Conservation (phyloP, 2,888 invertebrate genomes). For the Acanthosepion lycidas region DNA sequence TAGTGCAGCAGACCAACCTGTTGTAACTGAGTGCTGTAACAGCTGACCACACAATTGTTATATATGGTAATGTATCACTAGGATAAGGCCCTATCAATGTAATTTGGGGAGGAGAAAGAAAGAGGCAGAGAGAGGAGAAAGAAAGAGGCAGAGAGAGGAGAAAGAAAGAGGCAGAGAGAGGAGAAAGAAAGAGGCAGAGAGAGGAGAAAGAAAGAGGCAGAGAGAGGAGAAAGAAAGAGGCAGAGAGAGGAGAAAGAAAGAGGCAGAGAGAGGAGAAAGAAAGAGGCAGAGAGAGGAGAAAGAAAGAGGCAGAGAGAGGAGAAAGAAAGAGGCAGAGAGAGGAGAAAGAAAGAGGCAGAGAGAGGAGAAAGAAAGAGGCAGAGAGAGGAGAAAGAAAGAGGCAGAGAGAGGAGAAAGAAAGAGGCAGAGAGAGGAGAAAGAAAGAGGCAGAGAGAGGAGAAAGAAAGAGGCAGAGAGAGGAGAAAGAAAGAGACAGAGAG, state of each 20-base stretch:
- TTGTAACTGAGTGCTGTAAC: too few species aligned
- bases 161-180: neutral
- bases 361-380: neutral
- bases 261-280: neutral
- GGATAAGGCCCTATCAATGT: too few species aligned
- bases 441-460: too few species aligned
- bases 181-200: neutral
- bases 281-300: neutral
- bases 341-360: neutral
- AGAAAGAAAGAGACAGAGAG: neutral
- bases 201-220: neutral
- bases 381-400: neutral
- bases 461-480: neutral
- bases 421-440: neutral
- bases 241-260: neutral
- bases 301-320: neutral
- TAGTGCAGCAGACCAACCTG: too few species aligned
- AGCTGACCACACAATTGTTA: too few species aligned
- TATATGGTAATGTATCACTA: too few species aligned
- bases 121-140: neutral
- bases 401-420: neutral
- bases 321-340: neutral
- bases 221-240: neutral
- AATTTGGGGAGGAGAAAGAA: neutral
- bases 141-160: too few species aligned